Conservation (phyloP, 2,888 invertebrate species). For the Hermodice carunculata region DNA sequence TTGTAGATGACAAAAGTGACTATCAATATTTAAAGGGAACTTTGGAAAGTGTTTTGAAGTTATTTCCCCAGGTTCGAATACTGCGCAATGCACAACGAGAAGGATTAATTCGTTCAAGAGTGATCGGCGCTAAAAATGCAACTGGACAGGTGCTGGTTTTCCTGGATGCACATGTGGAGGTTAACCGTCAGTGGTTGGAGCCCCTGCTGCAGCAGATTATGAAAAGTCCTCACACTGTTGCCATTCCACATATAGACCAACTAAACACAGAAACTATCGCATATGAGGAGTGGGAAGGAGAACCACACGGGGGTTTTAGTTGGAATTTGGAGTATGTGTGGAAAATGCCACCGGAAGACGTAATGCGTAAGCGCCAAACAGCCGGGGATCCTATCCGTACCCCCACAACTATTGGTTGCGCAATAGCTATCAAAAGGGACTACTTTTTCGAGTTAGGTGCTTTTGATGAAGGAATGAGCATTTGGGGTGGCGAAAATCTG, state of each 20-base stretch:
- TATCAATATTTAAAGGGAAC: slow-evolving; percentile 9
- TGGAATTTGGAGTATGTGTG: slow-evolving; percentile 17
- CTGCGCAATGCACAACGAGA: slow-evolving; percentile 1
- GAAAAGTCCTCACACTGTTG: slow-evolving; percentile 5
- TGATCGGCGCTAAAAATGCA: slow-evolving; percentile 7
- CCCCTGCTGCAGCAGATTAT: slow-evolving; percentile 7
- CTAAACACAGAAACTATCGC: slow-evolving; percentile 1
- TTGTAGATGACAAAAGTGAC: slow-evolving; percentile 18
- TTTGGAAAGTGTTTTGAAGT: neutral
- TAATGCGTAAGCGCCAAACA: neutral
- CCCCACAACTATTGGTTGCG: slow-evolving; percentile 31
- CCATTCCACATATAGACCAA: slow-evolving; percentile 9
- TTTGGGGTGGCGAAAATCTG: slow-evolving; percentile 42
- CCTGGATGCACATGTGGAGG: slow-evolving; percentile 22
- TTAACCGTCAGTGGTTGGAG: neutral
- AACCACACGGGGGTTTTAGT: neutral
- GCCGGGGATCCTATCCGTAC: neutral
- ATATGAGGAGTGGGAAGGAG: neutral
- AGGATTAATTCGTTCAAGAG: slow-evolving; percentile 11
- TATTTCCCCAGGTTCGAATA: neutral
- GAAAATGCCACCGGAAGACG: slow-evolving; percentile 1
- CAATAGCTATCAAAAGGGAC: slow-evolving; percentile 27
- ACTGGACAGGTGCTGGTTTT: slow-evolving; percentile 14
- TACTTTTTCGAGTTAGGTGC: slow-evolving; percentile 33
- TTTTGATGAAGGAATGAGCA: slow-evolving; percentile 34